Percentiles rank a stretch among this genome's conserved stretches.
Conservation (phyloP, 2,888 invertebrate genomes). For the Melanargia galathea region DNA sequence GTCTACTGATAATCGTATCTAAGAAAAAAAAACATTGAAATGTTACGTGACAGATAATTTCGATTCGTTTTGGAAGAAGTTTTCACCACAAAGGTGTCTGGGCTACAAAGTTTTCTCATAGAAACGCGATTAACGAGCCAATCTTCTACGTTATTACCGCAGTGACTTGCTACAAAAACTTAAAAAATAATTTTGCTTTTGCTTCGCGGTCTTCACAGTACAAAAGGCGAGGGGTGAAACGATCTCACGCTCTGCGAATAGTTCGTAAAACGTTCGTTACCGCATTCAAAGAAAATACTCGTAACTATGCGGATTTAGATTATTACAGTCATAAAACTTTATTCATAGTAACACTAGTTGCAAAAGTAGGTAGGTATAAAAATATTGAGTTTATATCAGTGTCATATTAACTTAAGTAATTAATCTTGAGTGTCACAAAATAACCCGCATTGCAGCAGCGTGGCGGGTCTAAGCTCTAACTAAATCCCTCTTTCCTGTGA, state of each 20-base stretch:
- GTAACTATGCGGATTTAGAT: conserved; percentile 15
- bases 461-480: too few species aligned
- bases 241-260: conserved; percentile 32
- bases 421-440: too few species aligned
- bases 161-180: conserved; percentile 49
- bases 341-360: not conserved
- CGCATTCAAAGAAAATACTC: conserved; percentile 26
- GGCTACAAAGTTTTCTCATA: conserved; percentile 14
- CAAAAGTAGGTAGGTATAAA: not conserved
- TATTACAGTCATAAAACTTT: conserved; percentile 15
- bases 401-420: too few species aligned
- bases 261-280: conserved; percentile 25
- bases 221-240: conserved; percentile 24
- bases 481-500: too few species aligned
- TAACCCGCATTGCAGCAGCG: too few species aligned
- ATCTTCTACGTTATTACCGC: conserved; percentile 54
- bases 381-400: conserved; percentile 10
- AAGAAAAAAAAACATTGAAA: too few species aligned
- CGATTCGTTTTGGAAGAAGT: conserved; percentile 14
- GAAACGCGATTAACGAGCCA: conserved; percentile 23
- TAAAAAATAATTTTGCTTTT: conserved; percentile 26
- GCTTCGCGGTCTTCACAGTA: conserved; percentile 13
- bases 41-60: not conserved
- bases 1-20: too few species aligned
- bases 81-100: conserved; percentile 15